A percentile compares a stretch with the other conserved stretches of the same genome.
phyloP scores from a whole-genome alignment of 2,113 vertebrate species.

The Saguinus midas region DNA sequence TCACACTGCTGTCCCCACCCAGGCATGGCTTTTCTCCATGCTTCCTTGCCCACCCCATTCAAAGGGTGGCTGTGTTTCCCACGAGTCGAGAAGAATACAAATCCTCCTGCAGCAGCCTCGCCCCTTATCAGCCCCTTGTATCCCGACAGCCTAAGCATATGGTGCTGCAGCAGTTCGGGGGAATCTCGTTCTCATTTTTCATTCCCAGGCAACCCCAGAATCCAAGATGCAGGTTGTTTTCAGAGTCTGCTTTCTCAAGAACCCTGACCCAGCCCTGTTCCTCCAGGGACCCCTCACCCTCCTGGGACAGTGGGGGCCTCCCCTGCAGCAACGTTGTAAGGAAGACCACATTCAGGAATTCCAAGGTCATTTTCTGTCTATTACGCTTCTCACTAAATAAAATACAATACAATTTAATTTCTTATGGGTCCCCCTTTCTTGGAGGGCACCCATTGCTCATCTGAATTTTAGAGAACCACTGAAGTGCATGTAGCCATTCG shows the following conservation, averaged over 20 bases:
- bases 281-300: background rate
- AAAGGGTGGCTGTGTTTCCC: background rate
- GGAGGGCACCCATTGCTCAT: too few species aligned
- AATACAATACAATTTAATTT: background rate
- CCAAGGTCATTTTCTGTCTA: background rate
- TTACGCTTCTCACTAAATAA: background rate
- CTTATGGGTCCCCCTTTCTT: background rate
- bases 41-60: background rate
- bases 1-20: background rate
- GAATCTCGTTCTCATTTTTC: background rate
- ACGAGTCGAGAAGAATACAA: background rate
- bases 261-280: background rate
- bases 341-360: background rate
- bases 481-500: background rate
- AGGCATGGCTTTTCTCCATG: background rate
- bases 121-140: background rate
- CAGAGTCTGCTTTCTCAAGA: background rate
- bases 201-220: background rate
- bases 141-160: background rate
- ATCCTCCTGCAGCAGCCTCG: background rate
- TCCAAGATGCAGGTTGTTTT: background rate
- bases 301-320: background rate
- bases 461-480: background rate
- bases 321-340: background rate
- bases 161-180: background rate